phyloP scores from a whole-genome alignment of 2,888 invertebrate species.

The Xanthia icteritia region DNA sequence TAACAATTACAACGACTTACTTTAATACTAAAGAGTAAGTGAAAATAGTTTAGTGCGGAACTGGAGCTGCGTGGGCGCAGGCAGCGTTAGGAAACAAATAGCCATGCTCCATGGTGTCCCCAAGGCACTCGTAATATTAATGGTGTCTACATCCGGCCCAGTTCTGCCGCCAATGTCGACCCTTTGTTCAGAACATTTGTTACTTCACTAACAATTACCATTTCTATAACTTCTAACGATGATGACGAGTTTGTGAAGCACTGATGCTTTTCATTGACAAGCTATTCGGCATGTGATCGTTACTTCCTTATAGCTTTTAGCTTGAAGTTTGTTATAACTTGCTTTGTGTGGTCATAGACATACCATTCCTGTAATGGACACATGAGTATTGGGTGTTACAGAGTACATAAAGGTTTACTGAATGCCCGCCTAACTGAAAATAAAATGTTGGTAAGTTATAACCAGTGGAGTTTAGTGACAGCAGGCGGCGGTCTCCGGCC shows the following conservation, averaged over 20 bases:
- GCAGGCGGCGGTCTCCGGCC: conserved; percentile 71
- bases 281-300: conserved; percentile 33
- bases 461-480: conserved; percentile 69
- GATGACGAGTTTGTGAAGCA: conserved; percentile 40
- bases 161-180: conserved; percentile 62
- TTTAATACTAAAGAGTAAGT: conserved; percentile 58
- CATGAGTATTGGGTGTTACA: conserved; percentile 45
- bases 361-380: conserved; percentile 49
- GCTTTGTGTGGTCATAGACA: conserved; percentile 40
- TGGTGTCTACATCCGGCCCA: conserved; percentile 72
- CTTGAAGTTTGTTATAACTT: conserved; percentile 34
- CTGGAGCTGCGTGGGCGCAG: conserved; percentile 71
- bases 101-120: conserved; percentile 70
- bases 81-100: conserved; percentile 73
- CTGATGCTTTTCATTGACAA: conserved; percentile 39
- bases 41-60: conserved; percentile 69
- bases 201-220: conserved; percentile 59
- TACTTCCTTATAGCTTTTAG: conserved; percentile 52
- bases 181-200: conserved; percentile 64
- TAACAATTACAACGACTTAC: conserved; percentile 41
- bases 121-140: conserved; percentile 71
- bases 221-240: conserved; percentile 55
- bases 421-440: conserved; percentile 66
- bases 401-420: conserved; percentile 54
- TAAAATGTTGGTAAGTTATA: conserved; percentile 66